These are phyloP conservation scores for Himalopsyche japonica DNA, from an alignment of 2,888 invertebrate genomes.

Conservation along the genomic window DNA sequence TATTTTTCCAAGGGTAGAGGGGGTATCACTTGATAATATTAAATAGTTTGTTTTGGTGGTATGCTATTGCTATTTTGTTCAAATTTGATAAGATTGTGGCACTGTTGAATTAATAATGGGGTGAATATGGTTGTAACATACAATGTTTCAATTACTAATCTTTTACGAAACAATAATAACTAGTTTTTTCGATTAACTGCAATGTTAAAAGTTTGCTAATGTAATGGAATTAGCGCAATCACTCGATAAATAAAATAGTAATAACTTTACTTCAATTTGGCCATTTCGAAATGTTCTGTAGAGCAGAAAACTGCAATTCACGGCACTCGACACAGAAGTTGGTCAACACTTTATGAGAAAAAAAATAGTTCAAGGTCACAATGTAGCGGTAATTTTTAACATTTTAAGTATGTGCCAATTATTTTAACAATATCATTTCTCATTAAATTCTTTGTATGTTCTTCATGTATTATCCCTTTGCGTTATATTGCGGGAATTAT, in stretches of 20 bases:
- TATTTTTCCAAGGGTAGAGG: too few relatives aligned
- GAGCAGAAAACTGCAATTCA: constrained; percentile 26
- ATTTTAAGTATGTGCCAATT: neutral
- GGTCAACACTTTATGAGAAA: constrained; percentile 1
- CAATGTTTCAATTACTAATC: neutral
- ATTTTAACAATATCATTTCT: too few relatives aligned
- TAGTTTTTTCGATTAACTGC: constrained; percentile 4
- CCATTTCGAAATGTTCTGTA: constrained; percentile 7
- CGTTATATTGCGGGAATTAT: too few relatives aligned
- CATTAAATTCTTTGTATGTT: too few relatives aligned
- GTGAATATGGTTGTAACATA: neutral
- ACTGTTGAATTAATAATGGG: too few relatives aligned
- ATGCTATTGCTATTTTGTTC: too few relatives aligned
- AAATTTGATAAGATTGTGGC: too few relatives aligned
- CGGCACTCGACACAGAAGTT: neutral
- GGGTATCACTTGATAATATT: too few relatives aligned
- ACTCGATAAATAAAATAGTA: neutral
- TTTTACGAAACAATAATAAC: constrained; percentile 5
- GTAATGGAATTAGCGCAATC: neutral
- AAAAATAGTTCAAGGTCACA: constrained; percentile 22
- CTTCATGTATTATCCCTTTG: too few relatives aligned
- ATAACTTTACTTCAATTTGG: neutral
- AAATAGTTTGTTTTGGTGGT: too few relatives aligned
- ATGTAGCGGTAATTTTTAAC: neutral
- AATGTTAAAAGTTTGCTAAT: constrained; percentile 16